Base-by-base conservation (phyloP, 1,140 invertebrate species). In the Neelides sp. region DNA sequence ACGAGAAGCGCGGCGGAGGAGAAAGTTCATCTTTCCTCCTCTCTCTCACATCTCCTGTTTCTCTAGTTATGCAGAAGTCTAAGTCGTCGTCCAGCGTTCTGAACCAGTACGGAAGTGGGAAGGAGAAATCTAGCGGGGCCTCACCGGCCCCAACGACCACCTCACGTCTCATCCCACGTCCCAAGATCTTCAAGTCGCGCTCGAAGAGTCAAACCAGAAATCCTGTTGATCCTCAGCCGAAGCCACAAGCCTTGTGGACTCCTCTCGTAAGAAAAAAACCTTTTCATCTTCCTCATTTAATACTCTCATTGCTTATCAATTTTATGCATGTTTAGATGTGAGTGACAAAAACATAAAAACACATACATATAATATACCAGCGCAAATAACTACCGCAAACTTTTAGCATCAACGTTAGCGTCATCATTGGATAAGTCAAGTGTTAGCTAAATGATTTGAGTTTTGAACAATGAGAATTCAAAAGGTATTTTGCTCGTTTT, bases 31-130 rank as follows among this genome's bases (percentile, higher is more conserved):
- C 7, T 26, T 32, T 32, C 7, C 28, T 32, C n/a, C 23, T 23
- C 49, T 46, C 23, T 51, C 10, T n/a, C 36, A 15, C 36, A 34
- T 54, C 36, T 34, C 49, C 61, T 57, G 60, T 61, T 54, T 63
- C 60, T 62, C 71, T 72, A 70, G 76, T 75, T 61, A 86, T 87
- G 83, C 83, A 86, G 75, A 88, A 87, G 68, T 85, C 82, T 57
- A 84, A 85, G 64, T 85, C 82, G 7, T 83, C 83, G 50, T 83
- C 82, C 59, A 85, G 80, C 68, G 83, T 88, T 63, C 81, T 86
- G 63, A 83, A 85, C 61, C 75, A 57, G 50, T 28, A 77, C 61
- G 74, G 75, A 74, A 79, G 55, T 79, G 80, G 24, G 80, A 65
- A 83, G 81, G 64, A 80, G 84, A 54, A 80, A n/a, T n/a, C n/a